A percentile compares a stretch with the other conserved stretches of the same genome.
Evolutionary conservation across 2,113 vertebrate genomes (phyloP).

Genomic region (Tragelaphus buxtoni): DNA sequence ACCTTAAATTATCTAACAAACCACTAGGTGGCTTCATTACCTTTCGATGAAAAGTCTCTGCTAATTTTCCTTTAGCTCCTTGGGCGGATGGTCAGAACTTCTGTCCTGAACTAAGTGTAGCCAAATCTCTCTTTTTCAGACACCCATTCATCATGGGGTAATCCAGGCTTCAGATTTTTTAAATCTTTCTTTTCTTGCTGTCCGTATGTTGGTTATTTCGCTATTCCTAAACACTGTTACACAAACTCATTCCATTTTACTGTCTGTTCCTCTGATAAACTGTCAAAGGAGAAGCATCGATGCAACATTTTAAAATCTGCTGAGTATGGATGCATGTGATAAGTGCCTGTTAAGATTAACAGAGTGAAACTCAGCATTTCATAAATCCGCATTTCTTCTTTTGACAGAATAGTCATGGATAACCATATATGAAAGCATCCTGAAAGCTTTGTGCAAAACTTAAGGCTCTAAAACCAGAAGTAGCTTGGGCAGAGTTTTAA

Average conservation of each 20-base stretch:
- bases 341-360: neutral
- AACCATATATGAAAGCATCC: neutral
- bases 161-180: neutral
- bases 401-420: neutral
- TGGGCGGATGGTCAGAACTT: neutral
- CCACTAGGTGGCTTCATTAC: slow-evolving; percentile 55
- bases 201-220: neutral
- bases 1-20: neutral
- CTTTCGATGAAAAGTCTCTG: neutral
- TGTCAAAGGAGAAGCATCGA: neutral
- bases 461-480: slow-evolving; percentile 7
- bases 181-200: neutral
- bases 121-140: neutral
- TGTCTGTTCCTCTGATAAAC: neutral
- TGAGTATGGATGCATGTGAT: neutral
- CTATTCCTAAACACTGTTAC: neutral
- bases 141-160: neutral
- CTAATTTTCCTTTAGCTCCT: neutral
- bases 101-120: neutral
- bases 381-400: neutral
- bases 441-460: neutral
- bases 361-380: neutral
- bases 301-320: neutral
- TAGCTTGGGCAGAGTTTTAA: neutral
- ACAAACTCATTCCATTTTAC: neutral